Base-by-base conservation (phyloP, 2,113 vertebrate species). In the Bufo gargarizans region DNA sequence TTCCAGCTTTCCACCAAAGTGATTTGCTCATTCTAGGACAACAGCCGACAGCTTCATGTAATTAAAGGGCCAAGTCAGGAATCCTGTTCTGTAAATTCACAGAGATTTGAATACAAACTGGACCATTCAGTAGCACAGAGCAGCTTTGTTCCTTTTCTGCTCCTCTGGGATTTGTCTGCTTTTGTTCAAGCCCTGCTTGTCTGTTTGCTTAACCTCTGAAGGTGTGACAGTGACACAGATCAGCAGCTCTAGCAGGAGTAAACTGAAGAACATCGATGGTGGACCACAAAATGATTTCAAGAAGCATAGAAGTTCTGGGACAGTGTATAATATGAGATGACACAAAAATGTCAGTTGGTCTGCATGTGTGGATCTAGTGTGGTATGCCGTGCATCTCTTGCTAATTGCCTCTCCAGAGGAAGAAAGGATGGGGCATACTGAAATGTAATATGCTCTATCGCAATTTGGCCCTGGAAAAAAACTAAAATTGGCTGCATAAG, bases 41-140 rank as follows among this genome's bases (percentile, higher is more conserved):
- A 17, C 14, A n/a, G 74, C 58, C 22, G 47, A 22, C 59, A 63
- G 76, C 58, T 65, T 86, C 56, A 20, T 77, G 47, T 78, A 86
- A 78, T 86, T 86, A 79, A 53, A 67, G 76, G 58, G 84, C 71
- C 17, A 63, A 43, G 49, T 74, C 55, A 67, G 85, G 84, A 47
- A 86, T 86, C 56, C 33, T 67, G 58, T 78, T 86, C 58, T 85
- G 58, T 86, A 53, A 67, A 67, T 86, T 78, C 56, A 76, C 69
- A 79, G 59, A 79, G 76, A 86, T 86, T 63, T 65, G 72, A 63
- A 86, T 67, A 86, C 58, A 78, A 47, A 86, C 67, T 63, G 55
- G 74, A 17, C 58, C 65, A 67, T 86, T 86, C 76, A 79, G 74
- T 33, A 67, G 85, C 74, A 86, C 85, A 86, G 85, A 61, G 85